Base-by-base conservation (phyloP, 2,113 vertebrate species). In the Sorex fumeus region DNA sequence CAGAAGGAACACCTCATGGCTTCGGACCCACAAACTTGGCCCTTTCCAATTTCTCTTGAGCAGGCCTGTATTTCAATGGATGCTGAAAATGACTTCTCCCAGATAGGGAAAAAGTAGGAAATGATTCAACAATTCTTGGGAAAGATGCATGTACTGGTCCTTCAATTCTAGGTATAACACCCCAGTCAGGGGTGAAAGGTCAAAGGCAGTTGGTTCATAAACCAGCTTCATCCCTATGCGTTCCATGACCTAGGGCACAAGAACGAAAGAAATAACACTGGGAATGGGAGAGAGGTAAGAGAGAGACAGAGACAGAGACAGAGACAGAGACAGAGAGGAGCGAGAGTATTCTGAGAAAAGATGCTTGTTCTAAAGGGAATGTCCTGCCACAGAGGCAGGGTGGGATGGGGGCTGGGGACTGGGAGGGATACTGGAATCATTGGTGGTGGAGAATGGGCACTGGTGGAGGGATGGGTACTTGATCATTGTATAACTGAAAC, bases 231-330 rank as follows among this genome's bases (percentile, higher is more conserved):
- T 6, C 82, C 25, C 0, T 0, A 30, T 6, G 25, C 47, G 53
- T 62, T 80, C 88, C 36, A 21, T 76, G 80, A 79, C 83, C 74
- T 92, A 90, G 76, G 71, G 23, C 67, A 70, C 30, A n/a, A 0
- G 53, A 77, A 18, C 77, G 71, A 69, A 85, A 95, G 92, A 88
- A 92, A 62, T 66, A 88, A 80, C 75, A 85, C n/a, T 69, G 57
- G 57, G 57, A 8, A 19, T 16, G 47, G 18, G 57, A 19, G 57
- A 23, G 18, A 60, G 16, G 40, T 4, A 7, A 40, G 40, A 40
- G 40, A 40, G 4, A 40, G 40, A 40, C 40, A 40, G 40, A 40
- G 40, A 40, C 4, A 40, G 4, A 40, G 40, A 40, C 7, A 40
- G 40, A 40, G 40, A 40, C 40, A 40, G 40, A 40, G 40, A 40